A percentile compares a stretch with the other conserved stretches of the same genome.
Evolutionary conservation across 1,140 invertebrate genomes (phyloP).

Genomic region (Drosophila pseudoananassae): DNA sequence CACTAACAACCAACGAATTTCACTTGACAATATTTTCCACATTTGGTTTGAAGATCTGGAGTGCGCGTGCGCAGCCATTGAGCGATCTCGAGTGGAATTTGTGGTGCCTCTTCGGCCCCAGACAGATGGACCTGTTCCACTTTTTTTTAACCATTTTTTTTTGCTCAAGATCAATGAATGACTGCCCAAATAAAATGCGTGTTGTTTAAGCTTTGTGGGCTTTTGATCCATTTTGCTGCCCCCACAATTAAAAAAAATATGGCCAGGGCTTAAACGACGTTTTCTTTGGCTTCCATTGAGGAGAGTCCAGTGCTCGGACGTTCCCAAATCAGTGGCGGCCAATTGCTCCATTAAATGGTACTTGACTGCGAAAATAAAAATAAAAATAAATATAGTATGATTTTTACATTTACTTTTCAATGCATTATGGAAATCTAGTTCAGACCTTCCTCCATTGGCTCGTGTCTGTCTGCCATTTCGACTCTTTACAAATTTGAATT

Average conservation of each 20-base stretch:
- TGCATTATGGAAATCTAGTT: neutral
- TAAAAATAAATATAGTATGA: no score
- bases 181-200: conserved; percentile 37
- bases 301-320: conserved; percentile 31
- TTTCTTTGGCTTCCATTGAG: conserved; percentile 47
- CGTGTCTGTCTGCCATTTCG: conserved; percentile 39
- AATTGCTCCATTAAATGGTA: conserved; percentile 55
- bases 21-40: conserved; percentile 78
- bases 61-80: conserved; percentile 74
- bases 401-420: neutral
- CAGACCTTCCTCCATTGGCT: conserved; percentile 39
- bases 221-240: conserved; percentile 31
- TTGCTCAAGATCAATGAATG: conserved; percentile 38
- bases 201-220: conserved; percentile 14
- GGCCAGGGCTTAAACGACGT: conserved; percentile 11
- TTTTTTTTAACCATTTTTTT: conserved; percentile 28
- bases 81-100: conserved; percentile 74
- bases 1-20: conserved; percentile 58
- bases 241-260: conserved; percentile 8
- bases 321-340: conserved; percentile 53
- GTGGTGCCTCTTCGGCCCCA: conserved; percentile 40
- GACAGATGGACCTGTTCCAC: conserved; percentile 57
- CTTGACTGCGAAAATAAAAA: conserved; percentile 41
- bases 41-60: conserved; percentile 48
- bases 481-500: neutral